phyloP scores from a whole-genome alignment of 2,797 vertebrate species.

The Clamator glandarius region DNA sequence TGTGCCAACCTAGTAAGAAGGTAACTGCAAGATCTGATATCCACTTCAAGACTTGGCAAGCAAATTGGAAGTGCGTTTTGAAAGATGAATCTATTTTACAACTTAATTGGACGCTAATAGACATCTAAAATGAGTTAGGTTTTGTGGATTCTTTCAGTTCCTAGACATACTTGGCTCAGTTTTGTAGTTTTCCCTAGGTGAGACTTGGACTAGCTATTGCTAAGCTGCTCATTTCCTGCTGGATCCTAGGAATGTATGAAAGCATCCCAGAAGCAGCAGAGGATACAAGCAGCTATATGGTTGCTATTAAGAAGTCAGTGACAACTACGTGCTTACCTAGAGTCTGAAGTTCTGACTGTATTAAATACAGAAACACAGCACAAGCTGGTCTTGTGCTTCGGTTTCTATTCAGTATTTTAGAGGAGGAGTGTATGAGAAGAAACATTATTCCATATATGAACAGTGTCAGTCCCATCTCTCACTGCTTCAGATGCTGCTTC shows the following conservation, averaged over 20 bases:
- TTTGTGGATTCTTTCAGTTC: slow-evolving; percentile 15
- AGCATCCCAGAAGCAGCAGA: background rate
- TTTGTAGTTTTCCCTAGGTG: background rate
- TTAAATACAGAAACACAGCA: slow-evolving; percentile 66
- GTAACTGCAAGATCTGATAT: background rate
- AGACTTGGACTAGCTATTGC: slow-evolving; percentile 18
- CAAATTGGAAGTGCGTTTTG: background rate
- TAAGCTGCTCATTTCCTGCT: background rate
- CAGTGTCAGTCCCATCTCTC: slow-evolving; percentile 38
- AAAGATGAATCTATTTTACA: slow-evolving; percentile 1
- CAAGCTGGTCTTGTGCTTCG: slow-evolving; percentile 81
- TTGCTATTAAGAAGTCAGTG: slow-evolving; percentile 8
- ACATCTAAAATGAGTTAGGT: background rate
- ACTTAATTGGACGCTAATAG: background rate
- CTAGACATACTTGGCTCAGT: background rate
- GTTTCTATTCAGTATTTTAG: slow-evolving; percentile 78
- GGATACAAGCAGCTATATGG: background rate
- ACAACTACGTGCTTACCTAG: background rate
- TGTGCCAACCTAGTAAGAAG: background rate
- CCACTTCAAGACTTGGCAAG: background rate
- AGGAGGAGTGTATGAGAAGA: slow-evolving; percentile 33
- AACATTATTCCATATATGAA: slow-evolving; percentile 55
- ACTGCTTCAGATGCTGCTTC: slow-evolving; percentile 58
- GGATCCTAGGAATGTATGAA: background rate
- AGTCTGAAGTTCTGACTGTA: slow-evolving; percentile 60